Conservation (phyloP, 2,888 invertebrate genomes). For the Gymnocheta viridis region DNA sequence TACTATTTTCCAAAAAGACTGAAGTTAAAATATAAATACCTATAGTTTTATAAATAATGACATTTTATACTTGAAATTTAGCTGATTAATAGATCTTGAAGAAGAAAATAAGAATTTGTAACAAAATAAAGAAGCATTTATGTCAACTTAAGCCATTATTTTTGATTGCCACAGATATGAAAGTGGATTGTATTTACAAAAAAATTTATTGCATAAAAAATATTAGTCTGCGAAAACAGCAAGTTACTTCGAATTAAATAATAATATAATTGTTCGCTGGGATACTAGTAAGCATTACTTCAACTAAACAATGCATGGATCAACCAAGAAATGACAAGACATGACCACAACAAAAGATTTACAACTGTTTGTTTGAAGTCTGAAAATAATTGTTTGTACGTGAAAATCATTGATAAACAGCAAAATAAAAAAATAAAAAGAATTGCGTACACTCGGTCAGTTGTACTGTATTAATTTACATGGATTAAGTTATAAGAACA, state of each 20-base stretch:
- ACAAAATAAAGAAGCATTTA: no score
- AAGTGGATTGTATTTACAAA: no score
- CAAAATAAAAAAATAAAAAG: neutral
- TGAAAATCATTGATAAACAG: slow-evolving; percentile 58
- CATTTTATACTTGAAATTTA: no score
- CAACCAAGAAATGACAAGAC: slow-evolving; percentile 16
- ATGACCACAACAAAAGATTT: slow-evolving; percentile 37
- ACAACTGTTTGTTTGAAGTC: slow-evolving; percentile 33
- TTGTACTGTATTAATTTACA: slow-evolving; percentile 18
- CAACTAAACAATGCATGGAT: neutral
- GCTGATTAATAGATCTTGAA: no score
- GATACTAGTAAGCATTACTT: neutral
- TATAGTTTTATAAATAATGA: no score
- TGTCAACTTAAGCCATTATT: no score
- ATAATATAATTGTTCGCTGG: neutral
- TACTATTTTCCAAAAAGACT: no score
- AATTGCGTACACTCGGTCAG: slow-evolving; percentile 6
- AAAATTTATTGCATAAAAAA: no score
- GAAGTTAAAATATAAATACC: no score
- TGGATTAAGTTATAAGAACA: slow-evolving; percentile 18
- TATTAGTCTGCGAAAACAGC: no score
- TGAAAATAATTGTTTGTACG: slow-evolving; percentile 64
- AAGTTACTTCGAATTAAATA: neutral
- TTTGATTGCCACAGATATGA: no score
- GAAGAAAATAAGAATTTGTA: no score